Conservation (phyloP, 37 sponge, comb jelly and placozoan genomes). For the Tethya wilhelma region DNA sequence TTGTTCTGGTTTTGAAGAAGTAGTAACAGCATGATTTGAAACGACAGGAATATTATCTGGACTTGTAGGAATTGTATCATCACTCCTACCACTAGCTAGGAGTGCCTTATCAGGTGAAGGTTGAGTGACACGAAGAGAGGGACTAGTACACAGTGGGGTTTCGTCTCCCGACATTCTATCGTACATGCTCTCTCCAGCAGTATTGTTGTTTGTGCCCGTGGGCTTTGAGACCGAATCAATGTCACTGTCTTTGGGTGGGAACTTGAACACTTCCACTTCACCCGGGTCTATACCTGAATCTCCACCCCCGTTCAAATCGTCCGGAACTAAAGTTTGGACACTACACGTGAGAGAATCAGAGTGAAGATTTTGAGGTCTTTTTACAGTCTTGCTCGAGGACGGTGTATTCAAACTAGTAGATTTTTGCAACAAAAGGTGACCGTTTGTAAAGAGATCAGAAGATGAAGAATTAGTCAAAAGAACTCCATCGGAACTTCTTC, state of each 20-base stretch:
- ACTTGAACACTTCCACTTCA: conserved; percentile 33
- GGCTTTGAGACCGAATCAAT: no score
- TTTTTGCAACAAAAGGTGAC: background rate
- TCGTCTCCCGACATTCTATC: conserved; percentile 6
- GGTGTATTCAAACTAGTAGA: background rate
- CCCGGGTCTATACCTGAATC: conserved; percentile 64
- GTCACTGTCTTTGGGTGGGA: no score
- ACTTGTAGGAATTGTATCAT: background rate
- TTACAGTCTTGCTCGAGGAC: background rate
- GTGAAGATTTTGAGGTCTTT: background rate
- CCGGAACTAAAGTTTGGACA: conserved; percentile 16
- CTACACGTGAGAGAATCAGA: conserved; percentile 4
- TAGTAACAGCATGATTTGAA: background rate
- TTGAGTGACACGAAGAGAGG: background rate
- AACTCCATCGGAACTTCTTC: no score
- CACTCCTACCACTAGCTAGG: background rate
- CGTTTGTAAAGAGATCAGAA: no score
- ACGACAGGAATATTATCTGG: background rate
- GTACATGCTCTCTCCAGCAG: no score
- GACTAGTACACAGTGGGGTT: conserved; percentile 5
- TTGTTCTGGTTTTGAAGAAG: background rate
- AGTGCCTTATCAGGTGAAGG: background rate
- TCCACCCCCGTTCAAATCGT: conserved; percentile 12
- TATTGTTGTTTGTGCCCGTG: no score
- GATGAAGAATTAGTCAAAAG: background rate